Evolutionary conservation across 2,113 vertebrate genomes (phyloP).

Genomic region (Collichthys lucidus): DNA sequence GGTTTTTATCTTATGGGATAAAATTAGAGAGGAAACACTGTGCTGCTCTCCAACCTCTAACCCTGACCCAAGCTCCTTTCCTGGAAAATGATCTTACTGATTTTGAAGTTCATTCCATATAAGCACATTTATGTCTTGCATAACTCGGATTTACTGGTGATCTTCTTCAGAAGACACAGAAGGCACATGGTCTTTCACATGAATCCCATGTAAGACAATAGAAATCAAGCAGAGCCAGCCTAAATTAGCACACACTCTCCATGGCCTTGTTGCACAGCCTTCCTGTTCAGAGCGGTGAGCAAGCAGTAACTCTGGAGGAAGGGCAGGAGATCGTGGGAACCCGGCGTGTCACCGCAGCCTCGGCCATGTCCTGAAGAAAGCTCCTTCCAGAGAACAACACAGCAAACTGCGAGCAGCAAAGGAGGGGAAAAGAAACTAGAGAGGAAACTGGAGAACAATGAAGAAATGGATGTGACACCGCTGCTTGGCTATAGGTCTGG

Average conservation of each 20-base stretch:
- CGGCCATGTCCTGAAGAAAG: constrained; percentile 54
- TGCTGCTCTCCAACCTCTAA: neutral
- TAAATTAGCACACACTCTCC: constrained; percentile 40
- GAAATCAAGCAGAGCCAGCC: constrained; percentile 26
- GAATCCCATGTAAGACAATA: constrained; percentile 54
- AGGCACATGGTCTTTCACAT: constrained; percentile 15
- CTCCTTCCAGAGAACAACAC: constrained; percentile 71
- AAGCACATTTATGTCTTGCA: neutral
- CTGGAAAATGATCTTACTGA: neutral
- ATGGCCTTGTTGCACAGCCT: constrained; percentile 51
- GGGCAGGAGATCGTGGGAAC: constrained; percentile 83
- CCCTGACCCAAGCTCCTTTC: neutral
- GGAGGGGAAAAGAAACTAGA: constrained; percentile 53
- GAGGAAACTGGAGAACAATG: constrained; percentile 85
- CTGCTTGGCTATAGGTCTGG: constrained; percentile 56
- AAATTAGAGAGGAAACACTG: neutral
- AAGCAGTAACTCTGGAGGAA: constrained; percentile 76
- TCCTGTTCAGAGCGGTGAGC: constrained; percentile 70
- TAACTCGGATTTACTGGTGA: neutral
- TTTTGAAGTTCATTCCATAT: neutral
- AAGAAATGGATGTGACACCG: constrained; percentile 67
- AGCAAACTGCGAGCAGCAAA: constrained; percentile 48
- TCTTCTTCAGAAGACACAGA: constrained; percentile 23
- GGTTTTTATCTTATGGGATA: neutral
- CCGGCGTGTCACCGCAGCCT: constrained; percentile 47